Evolutionary conservation across 2,113 vertebrate genomes (phyloP).

Genomic region (Peromyscus californicus): DNA sequence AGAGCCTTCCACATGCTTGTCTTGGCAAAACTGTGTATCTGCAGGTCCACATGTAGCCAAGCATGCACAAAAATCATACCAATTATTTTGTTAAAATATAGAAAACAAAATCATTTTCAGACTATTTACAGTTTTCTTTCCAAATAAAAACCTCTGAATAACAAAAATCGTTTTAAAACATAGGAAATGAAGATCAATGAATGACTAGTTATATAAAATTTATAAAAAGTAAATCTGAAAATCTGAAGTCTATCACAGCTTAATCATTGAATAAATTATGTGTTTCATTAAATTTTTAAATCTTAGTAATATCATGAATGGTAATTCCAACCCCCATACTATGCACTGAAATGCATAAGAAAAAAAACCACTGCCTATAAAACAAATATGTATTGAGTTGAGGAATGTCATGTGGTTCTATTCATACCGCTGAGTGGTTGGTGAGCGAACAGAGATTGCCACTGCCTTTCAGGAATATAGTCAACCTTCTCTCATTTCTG

Average conservation of each 20-base stretch:
- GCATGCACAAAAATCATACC: background rate
- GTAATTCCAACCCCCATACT: background rate
- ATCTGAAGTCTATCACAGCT: background rate
- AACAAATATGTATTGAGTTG: background rate
- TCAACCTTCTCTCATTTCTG: too few species aligned
- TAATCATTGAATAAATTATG: background rate
- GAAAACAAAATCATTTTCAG: background rate
- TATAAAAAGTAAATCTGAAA: background rate
- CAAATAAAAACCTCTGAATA: background rate
- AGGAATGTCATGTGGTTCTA: background rate
- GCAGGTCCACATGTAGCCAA: background rate
- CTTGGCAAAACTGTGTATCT: too few species aligned
- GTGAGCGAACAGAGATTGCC: fast-evolving
- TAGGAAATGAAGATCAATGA: background rate
- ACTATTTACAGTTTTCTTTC: background rate
- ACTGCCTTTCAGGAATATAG: background rate
- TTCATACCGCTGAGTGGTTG: background rate
- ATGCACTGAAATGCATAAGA: background rate
- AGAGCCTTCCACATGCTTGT: background rate
- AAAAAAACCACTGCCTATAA: background rate
- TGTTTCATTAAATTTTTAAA: background rate
- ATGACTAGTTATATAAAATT: background rate
- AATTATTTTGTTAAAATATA: background rate
- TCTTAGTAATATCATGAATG: background rate
- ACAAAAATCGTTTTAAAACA: background rate